Evolutionary conservation across 2,797 vertebrate genomes (phyloP).

Genomic region (Sarcophilus harrisii): DNA sequence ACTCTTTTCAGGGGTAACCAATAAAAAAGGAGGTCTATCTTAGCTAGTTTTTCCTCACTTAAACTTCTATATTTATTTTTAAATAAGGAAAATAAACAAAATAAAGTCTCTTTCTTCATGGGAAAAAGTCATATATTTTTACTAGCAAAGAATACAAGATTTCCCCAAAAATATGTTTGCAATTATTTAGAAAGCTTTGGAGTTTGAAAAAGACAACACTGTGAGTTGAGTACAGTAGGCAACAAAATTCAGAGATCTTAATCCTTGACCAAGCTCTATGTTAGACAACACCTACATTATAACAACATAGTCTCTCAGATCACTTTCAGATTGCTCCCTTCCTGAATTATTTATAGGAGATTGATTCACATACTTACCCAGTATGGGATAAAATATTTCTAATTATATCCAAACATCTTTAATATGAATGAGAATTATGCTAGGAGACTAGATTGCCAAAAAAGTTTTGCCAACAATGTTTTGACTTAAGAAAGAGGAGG

Average conservation of each 20-base stretch:
- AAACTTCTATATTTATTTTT: conserved; percentile 45
- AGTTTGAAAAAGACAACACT: conserved; percentile 36
- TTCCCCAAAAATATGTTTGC: conserved; percentile 9
- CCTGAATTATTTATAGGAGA: conserved; percentile 88
- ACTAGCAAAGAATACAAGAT: conserved; percentile 17
- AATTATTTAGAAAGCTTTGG: conserved; percentile 44
- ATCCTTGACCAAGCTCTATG: conserved; percentile 57
- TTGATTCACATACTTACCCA: conserved; percentile 85
- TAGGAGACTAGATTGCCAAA: conserved; percentile 85
- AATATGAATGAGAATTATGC: conserved; percentile 85
- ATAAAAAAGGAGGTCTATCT: conserved; percentile 42
- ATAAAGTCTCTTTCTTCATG: not conserved
- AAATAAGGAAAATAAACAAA: conserved; percentile 41
- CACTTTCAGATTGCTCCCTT: conserved; percentile 69
- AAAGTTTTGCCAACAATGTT: conserved; percentile 86
- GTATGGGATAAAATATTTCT: conserved; percentile 85
- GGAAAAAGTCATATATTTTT: conserved; percentile 27
- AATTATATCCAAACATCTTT: conserved; percentile 87
- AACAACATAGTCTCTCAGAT: conserved; percentile 62
- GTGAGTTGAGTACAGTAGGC: conserved; percentile 62
- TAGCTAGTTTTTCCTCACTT: conserved; percentile 55
- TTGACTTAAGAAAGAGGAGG: conserved; percentile 85
- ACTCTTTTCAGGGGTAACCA: not conserved
- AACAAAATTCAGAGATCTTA: conserved; percentile 68
- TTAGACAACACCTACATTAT: conserved; percentile 78